Base-by-base conservation (phyloP, 2,888 invertebrate species). In the Cryptus armator region DNA sequence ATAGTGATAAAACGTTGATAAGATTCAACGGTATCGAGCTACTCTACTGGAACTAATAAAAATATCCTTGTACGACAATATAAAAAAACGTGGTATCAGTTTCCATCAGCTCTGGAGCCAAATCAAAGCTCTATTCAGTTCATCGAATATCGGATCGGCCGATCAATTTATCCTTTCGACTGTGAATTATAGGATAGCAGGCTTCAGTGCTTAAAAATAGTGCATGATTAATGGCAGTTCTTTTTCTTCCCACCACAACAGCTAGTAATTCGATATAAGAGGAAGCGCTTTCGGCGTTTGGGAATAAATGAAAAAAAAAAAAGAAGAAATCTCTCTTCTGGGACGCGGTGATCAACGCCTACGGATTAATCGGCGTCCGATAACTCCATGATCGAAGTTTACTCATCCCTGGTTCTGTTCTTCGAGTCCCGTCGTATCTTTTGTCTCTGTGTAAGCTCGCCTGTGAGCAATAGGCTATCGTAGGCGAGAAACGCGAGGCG, bases 361-460 rank as follows among this genome's bases (percentile, higher is more conserved):
- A 74, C 53, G 67, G 66, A 85, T 85, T 85, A 79, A 85, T 85
- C 82, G 82, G 75, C 66, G 16, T n/a, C 68, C 64, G 77, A 82
- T 82, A 82, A 76, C 51, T 66, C 71, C 43, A 46, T 14, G 59
- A 10, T 79, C 68, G 32, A 66, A 70, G 75, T 66, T 59, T n/a
- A 37, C 56, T 84, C 78, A 53, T 77, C 64, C 64, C 66, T 51
- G 48, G 4, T 43, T 14, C 32, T 3, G 7, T 19, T 19, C 46
- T 16, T 44, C 43, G 37, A 0, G 10, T 37, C 43, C 62, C 19
- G 37, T 62, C 12, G 46, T 46, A 77, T 62, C 37, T 56, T 77
- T 44, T 53, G 12, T 48, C 6, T 10, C 37, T n/a, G 66, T 46
- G 44, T 44, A 51, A 71, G 66, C 14, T 53, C 46, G 29, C 51